These are phyloP conservation scores for Lumbricus terrestris DNA, from an alignment of 2,888 invertebrate species.

Conservation along the genomic window DNA sequence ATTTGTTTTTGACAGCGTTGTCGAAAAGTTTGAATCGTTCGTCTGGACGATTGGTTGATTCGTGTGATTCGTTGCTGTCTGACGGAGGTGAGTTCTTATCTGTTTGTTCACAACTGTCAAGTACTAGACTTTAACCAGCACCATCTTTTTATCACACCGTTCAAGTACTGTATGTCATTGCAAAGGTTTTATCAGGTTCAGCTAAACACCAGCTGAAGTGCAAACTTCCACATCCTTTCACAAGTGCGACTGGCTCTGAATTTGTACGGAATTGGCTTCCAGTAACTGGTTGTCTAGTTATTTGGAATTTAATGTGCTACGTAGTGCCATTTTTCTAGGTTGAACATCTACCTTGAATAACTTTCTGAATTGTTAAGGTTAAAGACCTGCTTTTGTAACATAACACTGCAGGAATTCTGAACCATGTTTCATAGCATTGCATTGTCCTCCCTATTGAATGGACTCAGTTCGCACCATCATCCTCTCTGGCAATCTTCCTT, in stretches of 20 bases:
- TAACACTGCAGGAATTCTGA: not conserved
- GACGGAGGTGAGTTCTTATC: not conserved
- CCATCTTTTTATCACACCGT: not conserved
- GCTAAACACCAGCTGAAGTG: not conserved
- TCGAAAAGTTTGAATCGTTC: conserved; percentile 24
- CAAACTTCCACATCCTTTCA: not conserved
- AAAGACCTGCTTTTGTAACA: not conserved
- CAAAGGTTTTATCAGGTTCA: not conserved
- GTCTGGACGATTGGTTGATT: conserved; percentile 16
- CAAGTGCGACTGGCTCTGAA: not conserved
- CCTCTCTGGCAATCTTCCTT: too few species aligned
- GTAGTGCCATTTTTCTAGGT: not conserved
- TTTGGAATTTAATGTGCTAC: not conserved
- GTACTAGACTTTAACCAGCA: not conserved
- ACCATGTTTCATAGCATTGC: not conserved
- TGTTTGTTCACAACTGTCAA: not conserved
- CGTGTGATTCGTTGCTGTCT: not conserved
- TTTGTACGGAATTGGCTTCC: not conserved
- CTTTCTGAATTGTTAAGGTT: not conserved
- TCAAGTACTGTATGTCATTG: not conserved
- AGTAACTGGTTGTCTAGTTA: not conserved
- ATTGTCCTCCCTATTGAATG: too few species aligned
- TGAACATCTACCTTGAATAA: not conserved
- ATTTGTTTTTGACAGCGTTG: not conserved
- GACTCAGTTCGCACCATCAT: too few species aligned